These are phyloP conservation scores for Polypterus senegalus DNA, from an alignment of 2,113 vertebrate genomes.

Conservation along the genomic window DNA sequence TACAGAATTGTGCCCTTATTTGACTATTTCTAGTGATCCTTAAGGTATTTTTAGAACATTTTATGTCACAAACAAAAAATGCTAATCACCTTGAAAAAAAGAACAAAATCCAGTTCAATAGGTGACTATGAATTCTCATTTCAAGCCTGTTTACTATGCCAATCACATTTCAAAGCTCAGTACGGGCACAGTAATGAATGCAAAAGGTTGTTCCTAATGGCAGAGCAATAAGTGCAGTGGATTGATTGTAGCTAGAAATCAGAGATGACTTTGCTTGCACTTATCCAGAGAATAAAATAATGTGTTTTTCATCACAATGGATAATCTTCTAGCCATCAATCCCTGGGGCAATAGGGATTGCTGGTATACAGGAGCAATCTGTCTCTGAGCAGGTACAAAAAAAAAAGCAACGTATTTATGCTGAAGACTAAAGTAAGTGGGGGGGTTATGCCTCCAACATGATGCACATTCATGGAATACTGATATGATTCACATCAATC, in stretches of 20 bases:
- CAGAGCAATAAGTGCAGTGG: conserved; percentile 18
- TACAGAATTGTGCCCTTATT: too few relatives aligned
- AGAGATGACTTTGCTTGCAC: conserved; percentile 26
- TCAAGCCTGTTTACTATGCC: conserved; percentile 3
- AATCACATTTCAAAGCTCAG: conserved; percentile 9
- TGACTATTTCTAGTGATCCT: too few relatives aligned
- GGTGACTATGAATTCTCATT: too few relatives aligned
- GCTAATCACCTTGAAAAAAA: too few relatives aligned
- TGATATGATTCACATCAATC: conserved; percentile 8
- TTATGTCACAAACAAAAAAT: too few relatives aligned
- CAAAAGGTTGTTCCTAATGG: conserved; percentile 13
- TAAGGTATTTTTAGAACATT: too few relatives aligned
- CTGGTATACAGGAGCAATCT: conserved; percentile 11
- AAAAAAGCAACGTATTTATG: conserved; percentile 1
- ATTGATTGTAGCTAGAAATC: conserved; percentile 26
- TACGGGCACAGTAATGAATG: conserved; percentile 18
- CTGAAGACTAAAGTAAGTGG: not conserved
- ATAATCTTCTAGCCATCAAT: conserved; percentile 23
- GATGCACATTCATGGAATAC: not conserved
- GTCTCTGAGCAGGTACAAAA: conserved; percentile 8
- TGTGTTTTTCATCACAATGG: conserved; percentile 28
- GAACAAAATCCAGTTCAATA: too few relatives aligned
- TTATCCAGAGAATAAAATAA: conserved; percentile 28
- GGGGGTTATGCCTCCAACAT: not conserved
- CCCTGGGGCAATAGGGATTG: conserved; percentile 12